phyloP scores from a whole-genome alignment of 1,140 invertebrate genomes.

The Drosophila parvula region DNA sequence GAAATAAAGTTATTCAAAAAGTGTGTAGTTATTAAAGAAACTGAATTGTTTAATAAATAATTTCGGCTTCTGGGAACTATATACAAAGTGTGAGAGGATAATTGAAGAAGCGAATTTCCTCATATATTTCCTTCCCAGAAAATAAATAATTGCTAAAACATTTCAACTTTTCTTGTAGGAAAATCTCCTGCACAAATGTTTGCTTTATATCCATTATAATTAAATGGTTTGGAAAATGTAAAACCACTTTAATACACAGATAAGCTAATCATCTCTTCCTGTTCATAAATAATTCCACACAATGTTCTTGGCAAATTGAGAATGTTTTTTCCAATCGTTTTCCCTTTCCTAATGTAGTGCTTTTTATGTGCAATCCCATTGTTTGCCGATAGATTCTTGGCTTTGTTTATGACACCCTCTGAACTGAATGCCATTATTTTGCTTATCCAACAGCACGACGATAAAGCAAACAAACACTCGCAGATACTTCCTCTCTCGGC shows the following conservation, averaged over 20 bases:
- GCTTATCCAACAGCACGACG: conserved; percentile 36
- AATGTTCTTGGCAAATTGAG: conserved; percentile 2
- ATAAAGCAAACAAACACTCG: conserved; percentile 23
- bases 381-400: conserved; percentile 43
- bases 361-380: conserved; percentile 38
- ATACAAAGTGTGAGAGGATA: neutral
- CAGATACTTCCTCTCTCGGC: conserved; percentile 22
- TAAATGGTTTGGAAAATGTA: neutral
- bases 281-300: conserved; percentile 10
- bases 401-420: conserved; percentile 55
- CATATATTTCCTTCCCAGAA: accelerated
- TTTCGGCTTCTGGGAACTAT: neutral
- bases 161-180: neutral
- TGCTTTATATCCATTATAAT: neutral
- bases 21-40: conserved; percentile 21
- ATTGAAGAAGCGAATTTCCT: neutral
- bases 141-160: neutral
- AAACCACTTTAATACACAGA: neutral
- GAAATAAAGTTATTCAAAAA: conserved; percentile 27
- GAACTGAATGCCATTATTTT: conserved; percentile 66
- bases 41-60: too few relatives aligned
- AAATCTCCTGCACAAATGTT: neutral
- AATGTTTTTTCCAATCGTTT: neutral
- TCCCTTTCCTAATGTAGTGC: neutral
- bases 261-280: conserved; percentile 15